Evolutionary conservation across 64 coral and sea anemone genomes (phyloP), one percentile per base, ranked within the genome.

Genomic region (Hydrozoanthus tunicans): DNA sequence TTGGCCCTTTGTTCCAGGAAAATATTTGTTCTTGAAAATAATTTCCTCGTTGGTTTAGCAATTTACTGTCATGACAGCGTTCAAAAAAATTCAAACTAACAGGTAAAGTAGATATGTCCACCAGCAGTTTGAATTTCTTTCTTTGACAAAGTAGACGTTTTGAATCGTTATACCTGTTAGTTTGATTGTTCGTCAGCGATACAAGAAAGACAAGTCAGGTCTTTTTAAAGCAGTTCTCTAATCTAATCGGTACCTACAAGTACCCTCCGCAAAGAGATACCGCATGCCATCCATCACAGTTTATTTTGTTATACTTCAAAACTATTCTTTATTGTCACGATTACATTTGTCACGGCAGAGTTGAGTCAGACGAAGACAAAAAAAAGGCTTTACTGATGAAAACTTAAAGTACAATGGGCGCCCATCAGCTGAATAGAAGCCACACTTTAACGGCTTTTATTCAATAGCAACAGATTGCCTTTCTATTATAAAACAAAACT

Each of bases 21-120:
- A 58, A 88, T 88, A 88, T 59, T 86, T 86, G 4, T 26, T 0
- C 24, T 75, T 88, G 54, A 73, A 82, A 75, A 75, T 88, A 75
- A 59, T 51, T 74, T 56, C 51, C 17, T 5, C 7, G 69, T 23
- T 9, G 55, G 12, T 20, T 54, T 6, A 56, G 58, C 20, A 57
- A 72, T 11, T 74, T 9, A 9, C 8, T 27, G 20, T 3, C 24
- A 17, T 70, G 20, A 27, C 27, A 5, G 13, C 6, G 23, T 52
- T 88, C 0, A 51, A 88, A 51, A 88, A 32, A 5, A 12, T 73
- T 88, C 11, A 58, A 59, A 27, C 9, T 20, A 12, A 53, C 6
- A 53, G 27, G 9, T 85, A 9, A 70, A 76, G 14, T 12, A 76
- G 14, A 76, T 12, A 4, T 12, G 5, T 52, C 15, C 25, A 3